A percentile compares a stretch with the other conserved stretches of the same genome.
Conservation (phyloP, 2,888 invertebrate species). For the Odontocolon sp. region DNA sequence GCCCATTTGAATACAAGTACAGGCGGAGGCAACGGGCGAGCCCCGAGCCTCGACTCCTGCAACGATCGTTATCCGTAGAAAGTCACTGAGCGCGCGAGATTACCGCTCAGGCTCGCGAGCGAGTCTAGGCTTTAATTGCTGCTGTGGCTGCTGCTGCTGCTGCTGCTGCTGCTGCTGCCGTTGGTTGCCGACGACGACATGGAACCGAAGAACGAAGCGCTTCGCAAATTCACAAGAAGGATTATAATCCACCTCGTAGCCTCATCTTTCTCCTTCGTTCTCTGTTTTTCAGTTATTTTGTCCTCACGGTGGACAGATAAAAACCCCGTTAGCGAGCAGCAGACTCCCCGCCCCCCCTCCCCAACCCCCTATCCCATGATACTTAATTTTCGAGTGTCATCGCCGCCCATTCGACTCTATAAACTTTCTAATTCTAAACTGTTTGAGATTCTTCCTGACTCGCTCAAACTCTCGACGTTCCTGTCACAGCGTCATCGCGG, state of each 20-base stretch:
- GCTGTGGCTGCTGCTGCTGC: conserved; percentile 35
- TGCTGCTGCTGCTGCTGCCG: background rate
- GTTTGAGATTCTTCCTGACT: conserved; percentile 10
- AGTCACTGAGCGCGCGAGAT: conserved; percentile 59
- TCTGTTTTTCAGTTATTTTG: background rate
- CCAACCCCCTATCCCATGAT: no score
- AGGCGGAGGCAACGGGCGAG: conserved; percentile 39
- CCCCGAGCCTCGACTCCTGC: conserved; percentile 37
- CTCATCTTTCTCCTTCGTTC: background rate
- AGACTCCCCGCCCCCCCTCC: no score
- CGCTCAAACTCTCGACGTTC: background rate
- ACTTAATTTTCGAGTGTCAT: conserved; percentile 49
- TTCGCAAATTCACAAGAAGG: conserved; percentile 38
- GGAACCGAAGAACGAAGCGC: conserved; percentile 42
- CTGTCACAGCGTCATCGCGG: background rate
- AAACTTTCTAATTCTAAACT: conserved; percentile 50
- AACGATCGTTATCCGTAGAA: conserved; percentile 61
- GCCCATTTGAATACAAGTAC: conserved; percentile 59
- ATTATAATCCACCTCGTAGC: conserved; percentile 45
- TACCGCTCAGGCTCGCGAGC: conserved; percentile 49
- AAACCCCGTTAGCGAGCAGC: conserved; percentile 36
- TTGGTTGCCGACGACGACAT: conserved; percentile 49
- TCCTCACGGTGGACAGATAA: conserved; percentile 9
- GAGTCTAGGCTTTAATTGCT: conserved; percentile 58
- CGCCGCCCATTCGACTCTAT: conserved; percentile 18